phyloP scores from a whole-genome alignment of 2,797 vertebrate species.

The Gallinago solitaria region DNA sequence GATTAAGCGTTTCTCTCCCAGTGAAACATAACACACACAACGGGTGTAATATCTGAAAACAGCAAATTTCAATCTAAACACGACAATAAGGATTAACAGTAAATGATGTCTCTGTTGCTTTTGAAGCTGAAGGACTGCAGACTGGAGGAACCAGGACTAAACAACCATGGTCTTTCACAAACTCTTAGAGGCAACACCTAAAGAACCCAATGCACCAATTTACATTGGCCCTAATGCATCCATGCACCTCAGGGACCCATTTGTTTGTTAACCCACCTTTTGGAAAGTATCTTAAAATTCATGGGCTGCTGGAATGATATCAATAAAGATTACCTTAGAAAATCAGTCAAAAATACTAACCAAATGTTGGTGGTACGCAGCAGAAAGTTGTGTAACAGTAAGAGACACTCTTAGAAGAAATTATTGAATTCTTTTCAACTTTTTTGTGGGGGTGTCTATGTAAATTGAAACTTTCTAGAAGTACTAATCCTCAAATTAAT shows the following conservation, averaged over 20 bases:
- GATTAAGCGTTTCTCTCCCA: constrained; percentile 1
- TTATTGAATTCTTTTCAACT: neutral
- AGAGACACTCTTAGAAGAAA: neutral
- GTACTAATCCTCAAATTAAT: neutral
- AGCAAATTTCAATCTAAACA: constrained; percentile 12
- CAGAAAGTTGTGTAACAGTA: neutral
- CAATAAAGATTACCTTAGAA: neutral
- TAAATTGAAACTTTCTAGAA: neutral
- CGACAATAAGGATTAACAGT: constrained; percentile 13
- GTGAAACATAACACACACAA: neutral
- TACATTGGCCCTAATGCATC: neutral
- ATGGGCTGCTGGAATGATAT: neutral
- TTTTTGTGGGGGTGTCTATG: neutral
- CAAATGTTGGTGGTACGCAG: neutral
- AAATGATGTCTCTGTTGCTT: neutral
- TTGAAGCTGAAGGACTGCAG: neutral
- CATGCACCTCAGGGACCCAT: neutral
- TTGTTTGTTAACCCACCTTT: neutral
- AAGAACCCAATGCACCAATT: neutral
- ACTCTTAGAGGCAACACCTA: neutral
- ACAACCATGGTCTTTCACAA: neutral
- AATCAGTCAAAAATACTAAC: neutral
- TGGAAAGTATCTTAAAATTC: neutral
- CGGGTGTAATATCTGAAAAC: neutral
- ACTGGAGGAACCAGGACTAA: neutral